These are phyloP conservation scores for Spialia ferax DNA, from an alignment of 2,888 invertebrate species.

Conservation along the genomic window DNA sequence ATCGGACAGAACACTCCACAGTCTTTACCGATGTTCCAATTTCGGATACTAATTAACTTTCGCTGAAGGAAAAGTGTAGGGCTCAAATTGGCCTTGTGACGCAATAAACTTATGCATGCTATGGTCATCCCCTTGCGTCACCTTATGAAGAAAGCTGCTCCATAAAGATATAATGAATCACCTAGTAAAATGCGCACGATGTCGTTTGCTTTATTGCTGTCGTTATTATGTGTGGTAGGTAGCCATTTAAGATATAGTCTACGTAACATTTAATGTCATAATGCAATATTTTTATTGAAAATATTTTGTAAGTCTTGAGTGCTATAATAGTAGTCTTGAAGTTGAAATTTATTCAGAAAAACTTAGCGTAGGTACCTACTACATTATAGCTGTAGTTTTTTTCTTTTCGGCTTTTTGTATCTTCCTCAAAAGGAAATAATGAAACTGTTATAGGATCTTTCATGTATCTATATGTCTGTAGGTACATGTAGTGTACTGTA, in stretches of 20 bases:
- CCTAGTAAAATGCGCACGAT: conserved; percentile 19
- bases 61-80: conserved; percentile 61
- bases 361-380: no score
- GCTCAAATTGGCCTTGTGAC: conserved; percentile 48
- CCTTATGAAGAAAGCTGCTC: conserved; percentile 28
- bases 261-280: background rate
- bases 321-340: no score
- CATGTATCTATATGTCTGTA: no score
- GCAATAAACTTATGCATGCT: conserved; percentile 38
- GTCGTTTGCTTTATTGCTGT: conserved; percentile 30
- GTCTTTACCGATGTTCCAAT: conserved; percentile 50
- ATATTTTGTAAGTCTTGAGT: no score
- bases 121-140: conserved; percentile 30
- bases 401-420: no score
- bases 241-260: background rate
- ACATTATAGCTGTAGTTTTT: no score
- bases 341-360: no score
- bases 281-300: no score
- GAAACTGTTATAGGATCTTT: no score
- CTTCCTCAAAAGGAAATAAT: no score
- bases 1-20: conserved; percentile 49
- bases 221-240: background rate
- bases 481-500: no score
- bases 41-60: conserved; percentile 67
- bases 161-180: conserved; percentile 35